A percentile compares a stretch with the other conserved stretches of the same genome.
phyloP scores from a whole-genome alignment of 2,113 vertebrate genomes.

The Capra hircus region DNA sequence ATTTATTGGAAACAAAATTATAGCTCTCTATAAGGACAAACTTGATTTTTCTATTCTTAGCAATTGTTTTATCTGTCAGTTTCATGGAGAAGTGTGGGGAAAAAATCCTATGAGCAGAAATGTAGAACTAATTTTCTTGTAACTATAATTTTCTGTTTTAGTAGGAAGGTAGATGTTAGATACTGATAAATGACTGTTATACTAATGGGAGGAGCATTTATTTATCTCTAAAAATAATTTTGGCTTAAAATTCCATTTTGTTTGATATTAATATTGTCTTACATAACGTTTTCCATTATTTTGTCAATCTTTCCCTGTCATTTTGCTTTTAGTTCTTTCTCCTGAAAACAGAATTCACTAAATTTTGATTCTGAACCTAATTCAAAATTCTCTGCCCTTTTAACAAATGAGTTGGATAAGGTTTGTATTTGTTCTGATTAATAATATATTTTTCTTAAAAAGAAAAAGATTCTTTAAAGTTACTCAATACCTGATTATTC shows the following conservation, averaged over 20 bases:
- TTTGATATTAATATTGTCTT: neutral
- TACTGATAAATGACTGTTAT: neutral
- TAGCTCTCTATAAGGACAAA: neutral
- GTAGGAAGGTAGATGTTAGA: neutral
- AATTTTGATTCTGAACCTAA: neutral
- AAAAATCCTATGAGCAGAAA: neutral
- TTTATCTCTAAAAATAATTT: slow-evolving; percentile 1
- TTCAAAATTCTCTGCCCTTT: neutral
- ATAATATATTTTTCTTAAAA: neutral
- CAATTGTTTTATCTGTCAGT: neutral
- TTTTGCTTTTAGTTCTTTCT: slow-evolving; percentile 28
- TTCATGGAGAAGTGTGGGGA: neutral
- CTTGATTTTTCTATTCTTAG: neutral
- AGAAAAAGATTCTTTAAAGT: neutral
- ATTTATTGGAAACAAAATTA: neutral
- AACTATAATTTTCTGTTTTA: slow-evolving; percentile 17
- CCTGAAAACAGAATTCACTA: neutral
- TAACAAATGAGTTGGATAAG: neutral
- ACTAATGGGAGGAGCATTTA: neutral
- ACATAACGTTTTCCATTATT: neutral
- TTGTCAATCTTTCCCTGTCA: neutral
- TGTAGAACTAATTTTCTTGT: neutral
- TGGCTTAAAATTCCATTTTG: neutral
- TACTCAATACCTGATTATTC: neutral
- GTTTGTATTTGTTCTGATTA: slow-evolving; percentile 14